Conservation (phyloP, 2,797 vertebrate species). For the Lepilemur septentrionalis region DNA sequence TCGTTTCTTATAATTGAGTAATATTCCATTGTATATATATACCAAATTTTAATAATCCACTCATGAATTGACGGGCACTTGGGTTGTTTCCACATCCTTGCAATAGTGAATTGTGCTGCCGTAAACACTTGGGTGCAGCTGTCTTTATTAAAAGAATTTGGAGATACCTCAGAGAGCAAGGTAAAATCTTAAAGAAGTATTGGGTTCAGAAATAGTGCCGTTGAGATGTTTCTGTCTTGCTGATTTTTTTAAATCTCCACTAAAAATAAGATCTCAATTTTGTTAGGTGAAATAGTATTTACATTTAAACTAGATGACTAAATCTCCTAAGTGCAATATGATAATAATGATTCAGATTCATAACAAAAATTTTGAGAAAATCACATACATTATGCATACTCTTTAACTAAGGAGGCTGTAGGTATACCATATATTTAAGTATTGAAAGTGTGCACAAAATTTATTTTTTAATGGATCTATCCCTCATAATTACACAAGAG, state of each 20-base stretch:
- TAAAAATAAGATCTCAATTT: neutral
- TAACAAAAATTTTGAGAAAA: neutral
- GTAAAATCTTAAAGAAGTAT: neutral
- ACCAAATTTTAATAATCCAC: too few relatives aligned
- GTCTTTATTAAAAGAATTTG: too few relatives aligned
- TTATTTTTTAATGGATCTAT: neutral
- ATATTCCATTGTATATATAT: too few relatives aligned
- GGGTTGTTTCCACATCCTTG: too few relatives aligned
- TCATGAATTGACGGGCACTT: too few relatives aligned
- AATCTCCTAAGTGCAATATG: neutral
- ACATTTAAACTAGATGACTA: neutral
- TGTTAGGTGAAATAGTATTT: neutral
- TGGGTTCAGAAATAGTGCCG: neutral
- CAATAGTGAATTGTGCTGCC: too few relatives aligned
- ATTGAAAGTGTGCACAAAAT: neutral
- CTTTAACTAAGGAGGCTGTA: neutral
- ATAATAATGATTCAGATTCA: neutral
- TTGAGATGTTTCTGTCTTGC: neutral
- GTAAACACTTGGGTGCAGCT: too few relatives aligned
- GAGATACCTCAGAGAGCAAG: neutral
- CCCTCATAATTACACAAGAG: neutral
- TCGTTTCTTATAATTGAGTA: too few relatives aligned
- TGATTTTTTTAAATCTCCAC: neutral
- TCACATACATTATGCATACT: neutral
- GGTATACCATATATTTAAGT: neutral